Percentiles rank a stretch among this genome's conserved stretches.
phyloP scores from a whole-genome alignment of 2,888 invertebrate genomes.

The Epirrhoe alternata region DNA sequence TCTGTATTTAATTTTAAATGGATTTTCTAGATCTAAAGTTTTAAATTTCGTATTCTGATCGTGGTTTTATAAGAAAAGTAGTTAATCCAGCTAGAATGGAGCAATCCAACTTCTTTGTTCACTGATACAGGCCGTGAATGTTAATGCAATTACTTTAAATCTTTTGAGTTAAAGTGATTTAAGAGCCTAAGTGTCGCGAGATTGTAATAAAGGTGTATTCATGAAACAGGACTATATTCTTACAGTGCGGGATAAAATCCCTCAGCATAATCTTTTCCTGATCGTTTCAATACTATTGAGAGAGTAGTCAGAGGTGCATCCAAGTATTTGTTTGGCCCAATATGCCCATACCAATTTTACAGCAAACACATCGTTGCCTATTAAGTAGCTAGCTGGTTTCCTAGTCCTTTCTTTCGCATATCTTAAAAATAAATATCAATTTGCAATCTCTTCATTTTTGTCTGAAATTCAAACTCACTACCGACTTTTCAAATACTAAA shows the following conservation, averaged over 20 bases:
- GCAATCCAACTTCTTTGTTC: conserved; percentile 61
- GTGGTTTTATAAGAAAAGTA: conserved; percentile 49
- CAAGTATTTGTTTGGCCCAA: no score
- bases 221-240: neutral
- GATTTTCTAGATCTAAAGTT: conserved; percentile 4
- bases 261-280: no score
- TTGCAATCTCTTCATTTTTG: no score
- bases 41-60: conserved; percentile 23
- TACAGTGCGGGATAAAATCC: neutral
- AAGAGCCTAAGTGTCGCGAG: conserved; percentile 23
- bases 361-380: no score
- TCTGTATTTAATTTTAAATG: neutral
- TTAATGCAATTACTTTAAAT: conserved; percentile 42
- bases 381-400: no score
- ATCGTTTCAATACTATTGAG: no score
- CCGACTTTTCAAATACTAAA: no score
- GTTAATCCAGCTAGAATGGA: conserved; percentile 51
- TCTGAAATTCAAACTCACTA: no score
- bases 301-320: no score
- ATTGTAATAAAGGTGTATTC: conserved; percentile 25
- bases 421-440: no score
- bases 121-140: conserved; percentile 52
- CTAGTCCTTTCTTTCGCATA: no score
- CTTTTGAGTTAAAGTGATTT: conserved; percentile 35
- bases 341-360: no score